These are phyloP conservation scores for Zygogramma bicolorata DNA, from an alignment of 2,888 invertebrate genomes.

Conservation along the genomic window DNA sequence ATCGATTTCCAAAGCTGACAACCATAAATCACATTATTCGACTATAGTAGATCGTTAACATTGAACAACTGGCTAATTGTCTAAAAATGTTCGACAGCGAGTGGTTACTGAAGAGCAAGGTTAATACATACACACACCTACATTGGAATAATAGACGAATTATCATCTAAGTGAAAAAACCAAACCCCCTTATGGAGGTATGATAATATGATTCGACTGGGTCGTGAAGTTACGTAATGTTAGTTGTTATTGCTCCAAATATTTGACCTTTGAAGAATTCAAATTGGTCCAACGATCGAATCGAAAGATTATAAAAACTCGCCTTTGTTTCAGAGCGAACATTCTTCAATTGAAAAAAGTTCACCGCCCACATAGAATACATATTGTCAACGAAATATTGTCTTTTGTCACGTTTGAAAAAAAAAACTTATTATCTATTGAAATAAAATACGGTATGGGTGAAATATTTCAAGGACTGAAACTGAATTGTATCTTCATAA, in stretches of 20 bases:
- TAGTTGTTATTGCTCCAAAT: constrained; percentile 10
- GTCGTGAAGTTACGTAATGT: constrained; percentile 2
- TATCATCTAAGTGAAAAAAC: background rate
- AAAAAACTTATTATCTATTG: background rate
- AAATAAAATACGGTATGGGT: background rate
- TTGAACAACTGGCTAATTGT: constrained; percentile 3
- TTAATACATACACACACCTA: constrained; percentile 30
- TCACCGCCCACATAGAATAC: background rate
- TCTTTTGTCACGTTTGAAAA: background rate
- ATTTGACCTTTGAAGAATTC: constrained; percentile 13
- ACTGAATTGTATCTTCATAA: too few species aligned
- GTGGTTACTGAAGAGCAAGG: constrained; percentile 29
- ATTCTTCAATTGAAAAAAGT: background rate
- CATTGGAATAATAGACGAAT: constrained; percentile 14
- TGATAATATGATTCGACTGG: background rate
- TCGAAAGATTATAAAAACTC: background rate
- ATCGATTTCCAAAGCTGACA: background rate
- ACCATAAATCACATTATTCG: background rate
- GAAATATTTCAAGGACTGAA: too few species aligned
- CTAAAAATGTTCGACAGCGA: background rate
- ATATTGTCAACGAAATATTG: background rate
- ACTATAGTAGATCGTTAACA: background rate
- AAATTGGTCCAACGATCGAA: background rate
- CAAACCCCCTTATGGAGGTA: constrained; percentile 17
- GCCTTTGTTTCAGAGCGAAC: background rate